Evolutionary conservation across 2,797 vertebrate genomes (phyloP).

Genomic region (Chloroceryle amazona): DNA sequence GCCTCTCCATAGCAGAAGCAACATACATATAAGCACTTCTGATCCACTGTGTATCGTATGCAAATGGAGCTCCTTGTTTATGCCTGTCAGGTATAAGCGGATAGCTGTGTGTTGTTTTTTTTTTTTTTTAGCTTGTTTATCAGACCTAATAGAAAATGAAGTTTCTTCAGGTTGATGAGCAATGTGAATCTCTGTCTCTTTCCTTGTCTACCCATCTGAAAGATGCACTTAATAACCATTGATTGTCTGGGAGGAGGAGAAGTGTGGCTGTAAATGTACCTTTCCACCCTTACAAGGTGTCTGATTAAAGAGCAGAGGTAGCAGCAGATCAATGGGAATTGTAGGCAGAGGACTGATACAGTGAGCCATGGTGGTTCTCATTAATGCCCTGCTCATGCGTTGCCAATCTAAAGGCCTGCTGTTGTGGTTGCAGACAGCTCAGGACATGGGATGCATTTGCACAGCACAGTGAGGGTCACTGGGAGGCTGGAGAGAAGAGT

Average conservation of each 20-base stretch:
- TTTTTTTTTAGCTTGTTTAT: conserved; percentile 35
- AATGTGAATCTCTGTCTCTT: conserved; percentile 24
- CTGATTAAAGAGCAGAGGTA: conserved; percentile 16
- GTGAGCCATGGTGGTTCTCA: background rate
- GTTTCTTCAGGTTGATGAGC: conserved; percentile 52
- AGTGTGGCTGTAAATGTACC: conserved; percentile 30
- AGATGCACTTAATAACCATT: conserved; percentile 64
- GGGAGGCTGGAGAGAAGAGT: background rate
- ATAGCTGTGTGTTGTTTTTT: background rate
- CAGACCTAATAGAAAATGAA: conserved; percentile 66
- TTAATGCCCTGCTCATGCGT: background rate
- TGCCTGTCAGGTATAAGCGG: conserved; percentile 15
- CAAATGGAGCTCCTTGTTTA: conserved; percentile 36
- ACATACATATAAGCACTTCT: background rate
- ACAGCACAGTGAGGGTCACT: background rate
- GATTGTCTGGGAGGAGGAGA: conserved; percentile 52
- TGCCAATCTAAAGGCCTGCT: background rate
- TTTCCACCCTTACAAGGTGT: conserved; percentile 25
- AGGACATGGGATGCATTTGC: background rate
- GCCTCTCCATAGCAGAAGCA: background rate
- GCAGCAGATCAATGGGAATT: background rate
- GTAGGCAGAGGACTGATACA: background rate
- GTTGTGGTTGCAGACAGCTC: background rate
- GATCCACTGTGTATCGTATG: background rate
- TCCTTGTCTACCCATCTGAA: conserved; percentile 28